These are phyloP conservation scores for Semicossyphus pulcher DNA, from an alignment of 2,113 vertebrate genomes.

Conservation along the genomic window DNA sequence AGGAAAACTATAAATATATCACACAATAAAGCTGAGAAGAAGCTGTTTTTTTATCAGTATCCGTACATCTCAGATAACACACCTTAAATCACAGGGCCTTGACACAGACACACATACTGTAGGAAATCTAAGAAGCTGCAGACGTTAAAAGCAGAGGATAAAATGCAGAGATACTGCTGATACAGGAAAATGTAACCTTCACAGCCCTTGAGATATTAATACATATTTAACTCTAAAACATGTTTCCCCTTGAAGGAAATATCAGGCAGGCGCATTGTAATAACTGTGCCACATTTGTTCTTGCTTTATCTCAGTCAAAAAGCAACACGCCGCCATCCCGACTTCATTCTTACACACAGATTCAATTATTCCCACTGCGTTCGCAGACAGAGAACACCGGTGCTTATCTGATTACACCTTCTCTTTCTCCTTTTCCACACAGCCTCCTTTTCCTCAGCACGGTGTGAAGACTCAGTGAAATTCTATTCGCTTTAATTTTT, in stretches of 20 bases:
- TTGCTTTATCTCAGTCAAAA: slow-evolving; percentile 53
- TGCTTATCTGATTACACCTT: slow-evolving; percentile 55
- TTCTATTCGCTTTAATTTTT: slow-evolving; percentile 12
- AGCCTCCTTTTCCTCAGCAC: slow-evolving; percentile 10
- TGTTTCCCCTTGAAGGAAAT: slow-evolving; percentile 43
- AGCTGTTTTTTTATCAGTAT: not conserved
- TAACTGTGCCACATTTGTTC: slow-evolving; percentile 37
- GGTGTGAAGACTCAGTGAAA: not conserved
- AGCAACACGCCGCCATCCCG: slow-evolving; percentile 7
- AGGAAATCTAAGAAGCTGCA: not conserved
- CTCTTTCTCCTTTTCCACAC: slow-evolving; percentile 12
- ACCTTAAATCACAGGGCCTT: not conserved
- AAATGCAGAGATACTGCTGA: slow-evolving; percentile 9
- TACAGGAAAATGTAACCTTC: slow-evolving; percentile 27
- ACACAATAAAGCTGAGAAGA: not conserved
- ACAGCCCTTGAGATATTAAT: slow-evolving; percentile 37
- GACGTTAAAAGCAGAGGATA: not conserved
- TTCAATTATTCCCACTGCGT: slow-evolving; percentile 61
- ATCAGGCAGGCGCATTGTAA: slow-evolving; percentile 28
- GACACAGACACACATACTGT: not conserved
- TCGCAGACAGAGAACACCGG: slow-evolving; percentile 46
- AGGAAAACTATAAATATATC: not conserved
- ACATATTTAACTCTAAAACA: slow-evolving; percentile 33
- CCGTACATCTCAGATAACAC: slow-evolving; percentile 3
- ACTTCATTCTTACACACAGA: slow-evolving; percentile 62